Evolutionary conservation across 1,140 invertebrate species (phyloP), one percentile per base, ranked within the genome.

Genomic region (Subanguina moxae): DNA sequence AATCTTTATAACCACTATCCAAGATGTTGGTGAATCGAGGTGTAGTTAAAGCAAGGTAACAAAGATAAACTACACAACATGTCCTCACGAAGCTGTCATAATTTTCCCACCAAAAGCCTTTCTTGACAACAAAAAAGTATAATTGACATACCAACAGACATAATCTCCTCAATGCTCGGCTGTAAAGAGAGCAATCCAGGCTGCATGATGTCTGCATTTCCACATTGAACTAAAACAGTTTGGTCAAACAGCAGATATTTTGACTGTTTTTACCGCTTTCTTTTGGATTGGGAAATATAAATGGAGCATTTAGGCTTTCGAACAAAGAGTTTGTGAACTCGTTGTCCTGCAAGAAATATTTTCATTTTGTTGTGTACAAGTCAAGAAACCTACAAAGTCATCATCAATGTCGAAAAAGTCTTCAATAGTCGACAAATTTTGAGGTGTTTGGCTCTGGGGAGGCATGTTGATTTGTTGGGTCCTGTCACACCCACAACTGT

Each of bases 101-200:
- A n/a, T n/a, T n/a, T n/a, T n/a, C n/a, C n/a, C n/a, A n/a, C n/a
- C n/a, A n/a, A n/a, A n/a, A n/a, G 32, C 3, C 3, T 52, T 3
- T 52, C 1, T 52, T 21, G 23, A 15, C 23, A 52, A 21, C 3
- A 25, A 21, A 25, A 25, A 8, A 52, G 3, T 7, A 25, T 15
- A 7, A 15, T 19, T 17, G 38, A 48, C 38, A 30, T 59, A 73
- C 63, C 74, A 28, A 58, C 64, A 43, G 48, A 70, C 65, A 90
- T 92, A 83, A 93, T 92, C 85, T 97, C 94, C 83, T 97, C 93
- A 74, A 97, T 87, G 86, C 92, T 94, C 68, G 94, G 94, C 83
- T 97, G 94, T 45, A 97, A 86, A 64, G 94, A 92, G 61, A 94
- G 89, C 73, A 98, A 87, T 82, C 92, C 94, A 61, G 95, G 95